phyloP scores from a whole-genome alignment of 2,888 invertebrate genomes.

The Lepidonotus clava region DNA sequence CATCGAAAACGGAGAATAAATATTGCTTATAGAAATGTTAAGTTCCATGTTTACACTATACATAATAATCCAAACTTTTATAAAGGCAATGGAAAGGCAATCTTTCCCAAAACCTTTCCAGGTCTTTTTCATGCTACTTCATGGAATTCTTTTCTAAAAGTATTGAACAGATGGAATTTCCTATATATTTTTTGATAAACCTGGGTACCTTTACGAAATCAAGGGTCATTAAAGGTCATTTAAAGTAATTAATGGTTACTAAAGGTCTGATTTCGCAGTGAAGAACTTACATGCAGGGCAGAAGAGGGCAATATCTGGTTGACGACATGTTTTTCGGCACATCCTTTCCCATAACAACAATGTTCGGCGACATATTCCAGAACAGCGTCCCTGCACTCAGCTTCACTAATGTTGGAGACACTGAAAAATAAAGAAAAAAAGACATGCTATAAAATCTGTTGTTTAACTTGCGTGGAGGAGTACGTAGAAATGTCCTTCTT shows the following conservation, averaged over 20 bases:
- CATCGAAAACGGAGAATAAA: too few relatives aligned
- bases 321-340: conserved; percentile 81
- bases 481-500: too few relatives aligned
- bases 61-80: too few relatives aligned
- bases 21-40: too few relatives aligned
- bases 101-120: not conserved
- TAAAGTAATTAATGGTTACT: not conserved
- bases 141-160: too few relatives aligned
- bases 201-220: too few relatives aligned
- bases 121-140: too few relatives aligned
- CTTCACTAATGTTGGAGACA: conserved; percentile 19
- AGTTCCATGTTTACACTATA: too few relatives aligned
- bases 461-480: too few relatives aligned
- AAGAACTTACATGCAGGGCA: conserved; percentile 81
- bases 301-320: conserved; percentile 80
- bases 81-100: too few relatives aligned
- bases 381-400: conserved; percentile 79
- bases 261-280: conserved; percentile 33
- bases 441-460: too few relatives aligned
- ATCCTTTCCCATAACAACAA: conserved; percentile 82
- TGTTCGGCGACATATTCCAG: conserved; percentile 79
- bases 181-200: not conserved
- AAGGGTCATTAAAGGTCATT: too few relatives aligned
- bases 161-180: not conserved
- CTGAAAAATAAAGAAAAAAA: conserved; percentile 3